A percentile compares a stretch with the other conserved stretches of the same genome.
Evolutionary conservation across 2,113 vertebrate genomes (phyloP).

Genomic region (Thomomys bottae): DNA sequence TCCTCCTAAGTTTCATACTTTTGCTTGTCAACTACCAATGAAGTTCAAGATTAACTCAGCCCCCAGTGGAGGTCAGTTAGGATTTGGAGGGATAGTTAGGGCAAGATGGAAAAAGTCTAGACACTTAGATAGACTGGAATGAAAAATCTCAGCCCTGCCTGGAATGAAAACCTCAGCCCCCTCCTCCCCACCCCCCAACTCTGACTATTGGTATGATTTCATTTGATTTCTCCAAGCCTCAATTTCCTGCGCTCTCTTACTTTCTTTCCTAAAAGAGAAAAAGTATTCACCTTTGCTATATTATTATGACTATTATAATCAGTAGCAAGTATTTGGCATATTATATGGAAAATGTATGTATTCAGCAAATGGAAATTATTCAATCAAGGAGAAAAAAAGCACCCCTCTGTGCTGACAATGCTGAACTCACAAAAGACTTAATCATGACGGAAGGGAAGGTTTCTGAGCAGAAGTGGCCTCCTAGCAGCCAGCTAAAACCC

Average conservation of each 20-base stretch:
- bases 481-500: neutral
- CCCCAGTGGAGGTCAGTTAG: neutral
- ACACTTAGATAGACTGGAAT: neutral
- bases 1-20: neutral
- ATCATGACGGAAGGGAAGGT: constrained; percentile 24
- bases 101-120: neutral
- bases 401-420: neutral
- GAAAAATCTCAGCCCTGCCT: too few relatives aligned
- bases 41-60: neutral
- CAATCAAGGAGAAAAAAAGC: constrained; percentile 41
- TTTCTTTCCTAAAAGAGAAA: neutral
- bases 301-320: constrained; percentile 43
- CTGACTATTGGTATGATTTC: neutral
- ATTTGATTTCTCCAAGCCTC: constrained; percentile 21
- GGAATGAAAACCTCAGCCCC: neutral
- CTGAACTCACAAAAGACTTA: constrained; percentile 44
- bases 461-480: constrained; percentile 4
- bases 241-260: constrained; percentile 37
- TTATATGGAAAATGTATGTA: neutral
- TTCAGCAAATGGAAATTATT: constrained; percentile 54
- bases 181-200: too few relatives aligned
- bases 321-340: neutral
- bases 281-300: constrained; percentile 45
- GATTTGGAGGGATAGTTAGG: neutral
- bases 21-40: neutral